Conservation (phyloP, 1,140 invertebrate species). For the Hyles euphorbiae region DNA sequence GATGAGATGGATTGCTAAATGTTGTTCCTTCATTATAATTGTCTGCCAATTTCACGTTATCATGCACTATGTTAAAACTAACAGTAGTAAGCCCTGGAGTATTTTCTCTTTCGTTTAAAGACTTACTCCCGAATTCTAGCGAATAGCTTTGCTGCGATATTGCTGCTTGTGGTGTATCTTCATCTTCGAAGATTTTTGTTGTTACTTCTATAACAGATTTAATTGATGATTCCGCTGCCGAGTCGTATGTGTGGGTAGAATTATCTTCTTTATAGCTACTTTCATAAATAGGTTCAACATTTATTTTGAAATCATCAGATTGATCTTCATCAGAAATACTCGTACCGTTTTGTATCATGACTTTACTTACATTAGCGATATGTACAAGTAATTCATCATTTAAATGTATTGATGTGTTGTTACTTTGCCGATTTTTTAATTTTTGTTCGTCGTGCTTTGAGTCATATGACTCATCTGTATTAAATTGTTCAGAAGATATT, state of each 20-base stretch:
- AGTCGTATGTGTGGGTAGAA: slow-evolving; percentile 36
- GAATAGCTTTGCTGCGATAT: slow-evolving; percentile 36
- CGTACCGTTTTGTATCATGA: too few species aligned
- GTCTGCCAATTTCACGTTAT: slow-evolving; percentile 58
- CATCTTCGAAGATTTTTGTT: slow-evolving; percentile 16
- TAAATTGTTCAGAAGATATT: neutral
- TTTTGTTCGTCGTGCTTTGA: too few species aligned
- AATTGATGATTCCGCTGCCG: slow-evolving; percentile 43
- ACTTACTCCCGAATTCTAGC: slow-evolving; percentile 37
- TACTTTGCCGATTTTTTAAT: too few species aligned
- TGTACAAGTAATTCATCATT: too few species aligned
- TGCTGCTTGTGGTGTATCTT: slow-evolving; percentile 16
- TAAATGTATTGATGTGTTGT: too few species aligned
- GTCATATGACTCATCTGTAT: too few species aligned
- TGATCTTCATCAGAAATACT: too few species aligned
- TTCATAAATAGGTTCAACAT: neutral
- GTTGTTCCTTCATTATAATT: slow-evolving; percentile 74
- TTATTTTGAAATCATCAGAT: neutral
- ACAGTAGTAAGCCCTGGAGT: slow-evolving; percentile 54
- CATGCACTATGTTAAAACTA: slow-evolving; percentile 61
- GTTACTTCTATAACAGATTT: slow-evolving; percentile 33
- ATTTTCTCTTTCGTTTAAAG: slow-evolving; percentile 30
- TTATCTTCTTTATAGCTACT: slow-evolving; percentile 8
- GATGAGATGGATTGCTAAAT: slow-evolving; percentile 47
- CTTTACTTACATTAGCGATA: too few species aligned